phyloP scores from a whole-genome alignment of 2,888 invertebrate species.

The Stenichneumon culpator region DNA sequence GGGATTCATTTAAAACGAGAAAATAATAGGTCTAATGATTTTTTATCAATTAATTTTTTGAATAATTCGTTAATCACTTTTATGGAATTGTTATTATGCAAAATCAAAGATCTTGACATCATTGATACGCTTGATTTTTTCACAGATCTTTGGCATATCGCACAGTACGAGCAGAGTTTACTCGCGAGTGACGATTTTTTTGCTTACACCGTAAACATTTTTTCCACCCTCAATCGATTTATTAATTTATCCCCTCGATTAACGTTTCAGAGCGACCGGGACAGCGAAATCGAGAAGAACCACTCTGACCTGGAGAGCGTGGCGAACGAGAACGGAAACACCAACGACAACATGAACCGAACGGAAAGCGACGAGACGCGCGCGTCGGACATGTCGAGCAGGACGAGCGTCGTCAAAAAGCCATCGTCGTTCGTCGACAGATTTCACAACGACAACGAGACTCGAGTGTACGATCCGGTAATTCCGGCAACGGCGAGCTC shows the following conservation, averaged over 20 bases:
- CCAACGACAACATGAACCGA: conserved; percentile 56
- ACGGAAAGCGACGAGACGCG: conserved; percentile 54
- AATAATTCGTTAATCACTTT: no score
- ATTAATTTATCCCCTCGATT: background rate
- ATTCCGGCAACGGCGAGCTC: conserved; percentile 90
- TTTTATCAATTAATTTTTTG: no score
- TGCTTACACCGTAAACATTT: background rate
- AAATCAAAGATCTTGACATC: no score
- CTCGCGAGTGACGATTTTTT: conserved; percentile 77
- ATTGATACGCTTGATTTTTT: no score
- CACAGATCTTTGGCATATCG: no score
- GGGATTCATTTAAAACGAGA: no score
- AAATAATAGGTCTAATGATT: no score
- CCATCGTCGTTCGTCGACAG: conserved; percentile 77
- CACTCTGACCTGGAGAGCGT: conserved; percentile 82
- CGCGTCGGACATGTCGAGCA: conserved; percentile 62
- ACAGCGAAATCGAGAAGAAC: conserved; percentile 84
- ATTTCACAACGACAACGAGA: conserved; percentile 81
- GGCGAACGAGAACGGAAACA: conserved; percentile 56
- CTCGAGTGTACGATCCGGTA: conserved; percentile 89
- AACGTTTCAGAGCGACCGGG: conserved; percentile 82
- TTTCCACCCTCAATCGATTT: no score
- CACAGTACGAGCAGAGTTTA: conserved; percentile 80
- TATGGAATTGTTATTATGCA: no score
- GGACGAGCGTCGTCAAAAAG: conserved; percentile 74